Base-by-base conservation (phyloP, 2,888 invertebrate species). In the Odontomyia ornata region DNA sequence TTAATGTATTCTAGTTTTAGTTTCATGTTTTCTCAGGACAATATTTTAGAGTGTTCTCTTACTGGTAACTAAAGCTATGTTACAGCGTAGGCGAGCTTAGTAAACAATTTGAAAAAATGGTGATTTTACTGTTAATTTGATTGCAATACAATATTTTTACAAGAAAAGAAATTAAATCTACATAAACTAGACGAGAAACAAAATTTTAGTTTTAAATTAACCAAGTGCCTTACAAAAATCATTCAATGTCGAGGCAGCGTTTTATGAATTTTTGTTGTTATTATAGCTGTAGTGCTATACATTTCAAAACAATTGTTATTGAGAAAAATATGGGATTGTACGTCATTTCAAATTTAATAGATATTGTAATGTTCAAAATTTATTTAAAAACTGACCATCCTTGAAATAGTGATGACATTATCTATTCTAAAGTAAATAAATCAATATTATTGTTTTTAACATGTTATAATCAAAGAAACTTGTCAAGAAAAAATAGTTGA, bases 91-190 rank as follows among this genome's bases (percentile, higher is more conserved):
- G 46, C 18, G 46, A 47, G 25, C 46, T 46, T 25, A 47, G 30
- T 15, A 46, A 69, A 18, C 36, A 36, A 36, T 36, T 9, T 36
- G 36, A 36, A n/a, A n/a, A n/a, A n/a, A n/a, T n/a, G n/a, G n/a
- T n/a, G n/a, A n/a, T n/a, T n/a, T n/a, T n/a, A n/a, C 25, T 69
- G 23, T 69, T 69, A 69, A 47, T 46, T 69, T 25, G 23, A 69
- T 69, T 69, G 69, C 69, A 69, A 69, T 69, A 69, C 23, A 47
- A 30, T 69, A 69, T 69, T 47, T 65, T 67, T 47, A n/a, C 11
- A 69, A 46, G 13, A 47, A 25, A 36, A 5, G 9, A 25, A 18
- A 60, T 21, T 5, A 60, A 60, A 64, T 28, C 64, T 13, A 65
- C 1, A 65, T 18, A 36, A 27, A 36, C 65, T 18, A 13, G 21